Percentiles rank a stretch among this genome's conserved stretches.
These are phyloP conservation scores for Papilio elwesi DNA, from an alignment of 2,888 invertebrate species.

Conservation along the genomic window DNA sequence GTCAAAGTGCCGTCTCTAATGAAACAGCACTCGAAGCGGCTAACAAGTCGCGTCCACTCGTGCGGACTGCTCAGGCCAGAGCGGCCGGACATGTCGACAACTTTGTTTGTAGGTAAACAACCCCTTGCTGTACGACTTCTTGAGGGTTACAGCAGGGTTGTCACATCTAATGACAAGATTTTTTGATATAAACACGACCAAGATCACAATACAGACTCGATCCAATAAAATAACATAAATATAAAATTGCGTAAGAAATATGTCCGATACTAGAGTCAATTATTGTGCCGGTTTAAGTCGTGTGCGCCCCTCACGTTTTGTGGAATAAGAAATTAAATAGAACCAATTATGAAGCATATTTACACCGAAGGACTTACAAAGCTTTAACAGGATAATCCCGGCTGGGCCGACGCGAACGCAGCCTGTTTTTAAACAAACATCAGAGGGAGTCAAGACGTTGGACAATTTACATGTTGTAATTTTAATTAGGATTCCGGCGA, in stretches of 20 bases:
- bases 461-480: constrained; percentile 81
- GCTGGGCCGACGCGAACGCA: constrained; percentile 20
- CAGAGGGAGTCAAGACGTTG: constrained; percentile 62
- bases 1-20: constrained; percentile 14
- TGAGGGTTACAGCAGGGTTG: constrained; percentile 7
- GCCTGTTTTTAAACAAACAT: constrained; percentile 66
- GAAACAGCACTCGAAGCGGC: constrained; percentile 32
- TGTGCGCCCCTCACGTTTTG: no score
- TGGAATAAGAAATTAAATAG: neutral
- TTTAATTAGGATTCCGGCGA: constrained; percentile 78
- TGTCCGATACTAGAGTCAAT: no score
- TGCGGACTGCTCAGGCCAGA: neutral
- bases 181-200: neutral
- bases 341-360: neutral
- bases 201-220: no score
- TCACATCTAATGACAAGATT: neutral
- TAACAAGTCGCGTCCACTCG: constrained; percentile 34
- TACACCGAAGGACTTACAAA: constrained; percentile 6
- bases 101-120: constrained; percentile 20
- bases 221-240: no score
- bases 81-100: constrained; percentile 23
- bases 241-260: no score
- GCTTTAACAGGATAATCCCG: constrained; percentile 14
- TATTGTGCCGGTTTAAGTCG: no score
- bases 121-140: neutral